Base-by-base conservation (phyloP, 2,888 invertebrate species). In the Synergus gifuensis region DNA sequence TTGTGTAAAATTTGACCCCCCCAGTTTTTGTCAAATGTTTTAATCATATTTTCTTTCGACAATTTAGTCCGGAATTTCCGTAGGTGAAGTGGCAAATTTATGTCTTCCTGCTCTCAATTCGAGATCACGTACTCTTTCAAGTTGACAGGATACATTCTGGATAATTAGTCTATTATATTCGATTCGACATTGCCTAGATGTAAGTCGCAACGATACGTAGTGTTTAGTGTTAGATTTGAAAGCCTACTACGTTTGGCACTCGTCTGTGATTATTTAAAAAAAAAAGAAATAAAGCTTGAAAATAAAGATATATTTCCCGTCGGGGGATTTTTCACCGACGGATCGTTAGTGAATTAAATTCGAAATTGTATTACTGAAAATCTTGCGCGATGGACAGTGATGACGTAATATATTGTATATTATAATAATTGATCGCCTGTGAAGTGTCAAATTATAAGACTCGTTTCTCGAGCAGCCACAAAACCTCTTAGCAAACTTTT, bases 211-310 rank as follows among this genome's bases (percentile, higher is more conserved):
- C 67, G 54, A 78, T 73, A 67, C 84, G 81, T 86, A 86, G 84
- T 76, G 83, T 83, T 85, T 85, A 81, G 83, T 85, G 81, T 84
- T 86, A 85, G 83, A 85, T 85, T 85, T 84, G 76, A 85, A 78
- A 84, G 87, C 88, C 88, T 87, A 86, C 85, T 86, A 85, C 86
- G 86, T 88, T 88, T 87, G 88, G 87, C 88, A 86, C 85, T 87
- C 85, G 88, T 88, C 87, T 88, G 87, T 88, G 87, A 88, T 88
- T 87, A 87, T 86, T 83, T 78, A 81, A 82, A 83, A 82, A 83
- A 82, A 62, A 84, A 81, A 83, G 62, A 78, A 77, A 76, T 78
- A 82, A 82, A 79, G 79, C 79, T 82, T 79, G 76, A 83, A 83
- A 80, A 78, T 76, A 78, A 76, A 79, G 49, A 73, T 73, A 73